Evolutionary conservation across 37 sponge, comb jelly and placozoan genomes (phyloP).

Genomic region (Bolinopsis microptera): DNA sequence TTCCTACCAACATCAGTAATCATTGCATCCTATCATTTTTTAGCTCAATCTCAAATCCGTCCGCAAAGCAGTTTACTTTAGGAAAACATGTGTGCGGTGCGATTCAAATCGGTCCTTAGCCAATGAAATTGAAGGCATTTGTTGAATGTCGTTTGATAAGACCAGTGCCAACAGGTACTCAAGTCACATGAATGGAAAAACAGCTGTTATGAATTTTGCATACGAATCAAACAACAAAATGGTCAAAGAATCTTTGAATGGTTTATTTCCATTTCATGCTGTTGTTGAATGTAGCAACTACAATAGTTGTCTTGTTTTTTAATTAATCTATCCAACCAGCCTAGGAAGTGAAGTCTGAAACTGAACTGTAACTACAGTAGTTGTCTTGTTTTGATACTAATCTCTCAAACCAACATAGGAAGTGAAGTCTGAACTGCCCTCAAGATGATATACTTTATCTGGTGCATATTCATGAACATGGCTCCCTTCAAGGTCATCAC

Average conservation of each 20-base stretch:
- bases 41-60: no score
- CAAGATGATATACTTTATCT: constrained; percentile 31
- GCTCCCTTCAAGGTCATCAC: constrained; percentile 24
- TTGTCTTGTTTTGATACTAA: neutral
- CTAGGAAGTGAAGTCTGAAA: no score
- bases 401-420: neutral
- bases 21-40: no score
- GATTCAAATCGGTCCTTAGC: no score
- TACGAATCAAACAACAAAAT: neutral
- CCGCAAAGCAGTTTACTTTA: no score
- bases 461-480: constrained; percentile 1
- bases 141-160: neutral
- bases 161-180: no score
- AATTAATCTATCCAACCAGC: neutral
- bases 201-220: neutral
- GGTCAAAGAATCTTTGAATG: neutral
- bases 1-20: no score
- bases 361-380: neutral
- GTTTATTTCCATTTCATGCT: neutral
- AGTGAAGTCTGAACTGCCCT: no score
- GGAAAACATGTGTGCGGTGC: no score
- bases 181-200: neutral
- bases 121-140: neutral
- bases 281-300: neutral
- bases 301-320: neutral